Evolutionary conservation across 2,888 invertebrate genomes (phyloP), one percentile per base, ranked within the genome.

Genomic region (Opisthograptis luteolata): DNA sequence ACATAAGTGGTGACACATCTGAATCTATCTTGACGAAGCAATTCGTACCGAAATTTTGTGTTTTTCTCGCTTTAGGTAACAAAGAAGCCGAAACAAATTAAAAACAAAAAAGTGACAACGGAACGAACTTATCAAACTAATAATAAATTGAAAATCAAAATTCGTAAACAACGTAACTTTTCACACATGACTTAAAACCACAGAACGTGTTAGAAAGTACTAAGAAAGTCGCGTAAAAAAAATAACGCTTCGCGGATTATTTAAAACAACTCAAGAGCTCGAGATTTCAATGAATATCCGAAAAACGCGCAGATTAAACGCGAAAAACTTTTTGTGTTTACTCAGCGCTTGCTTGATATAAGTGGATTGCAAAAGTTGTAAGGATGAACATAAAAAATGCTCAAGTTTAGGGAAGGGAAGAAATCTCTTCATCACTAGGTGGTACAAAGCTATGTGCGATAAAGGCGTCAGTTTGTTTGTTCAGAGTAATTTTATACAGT

Each of bases 281-380:
- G 76, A 85, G 83, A 83, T 86, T 86, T 84, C 87, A 85, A 87
- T 88, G 85, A 81, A 87, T 86, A 86, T 79, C 81, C 83, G 83
- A 82, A 87, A 84, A 87, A 82, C 76, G 80, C 74, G 80, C 71
- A 86, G 87, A 89, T 90, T 88, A 88, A 87, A 86, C 82, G 82
- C 76, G 78, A 76, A 76, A 74, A 89, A 89, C 73, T 88, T 90
- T 90, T 87, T 87, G 85, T 89, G 84, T 90, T 88, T 88, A 84
- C 85, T 86, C 87, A 84, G 80, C 84, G 81, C 82, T 85, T 85
- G 87, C 84, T 80, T 87, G 89, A 88, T 87, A 86, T 89, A 89
- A 90, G 88, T 89, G 89, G 84, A 90, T 90, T 90, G 88, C 87
- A 78, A 90, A 90, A 89, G 88, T 90, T 90, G 79, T 60, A 68